phyloP scores from a whole-genome alignment of 1,140 invertebrate species.

The Eupeodes corollae region DNA sequence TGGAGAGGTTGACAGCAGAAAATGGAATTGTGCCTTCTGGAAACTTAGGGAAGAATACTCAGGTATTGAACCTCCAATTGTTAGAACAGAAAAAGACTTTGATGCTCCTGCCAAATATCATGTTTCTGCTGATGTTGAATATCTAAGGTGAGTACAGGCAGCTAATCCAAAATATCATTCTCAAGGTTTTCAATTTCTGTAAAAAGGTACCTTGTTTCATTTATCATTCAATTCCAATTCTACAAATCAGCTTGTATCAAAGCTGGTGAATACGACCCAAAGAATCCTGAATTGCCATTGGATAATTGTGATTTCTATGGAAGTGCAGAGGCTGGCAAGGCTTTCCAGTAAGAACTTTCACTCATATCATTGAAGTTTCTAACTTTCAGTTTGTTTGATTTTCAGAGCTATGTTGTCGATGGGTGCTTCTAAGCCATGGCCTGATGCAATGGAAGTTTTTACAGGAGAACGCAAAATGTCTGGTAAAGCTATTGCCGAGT shows the following conservation, averaged over 20 bases:
- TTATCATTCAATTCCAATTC: conserved; percentile 85
- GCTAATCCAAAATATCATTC: neutral
- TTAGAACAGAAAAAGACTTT: conserved; percentile 67
- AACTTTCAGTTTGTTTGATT: neutral
- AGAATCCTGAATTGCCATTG: conserved; percentile 53
- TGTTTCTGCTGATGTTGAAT: conserved; percentile 69
- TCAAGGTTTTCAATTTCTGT: neutral
- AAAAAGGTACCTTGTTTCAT: conserved; percentile 72
- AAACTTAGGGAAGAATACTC: conserved; percentile 59
- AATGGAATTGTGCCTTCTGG: conserved; percentile 74
- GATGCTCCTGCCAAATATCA: conserved; percentile 80
- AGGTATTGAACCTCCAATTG: conserved; percentile 65
- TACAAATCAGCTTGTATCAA: conserved; percentile 69
- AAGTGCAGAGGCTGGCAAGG: conserved; percentile 62
- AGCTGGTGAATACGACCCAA: conserved; percentile 65
- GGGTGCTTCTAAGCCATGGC: conserved; percentile 73
- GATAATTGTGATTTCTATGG: conserved; percentile 77
- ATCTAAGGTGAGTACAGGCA: conserved; percentile 57
- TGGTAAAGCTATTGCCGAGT: conserved; percentile 60
- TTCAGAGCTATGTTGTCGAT: conserved; percentile 62
- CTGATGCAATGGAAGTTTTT: conserved; percentile 65
- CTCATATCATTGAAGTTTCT: neutral
- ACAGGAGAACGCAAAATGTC: conserved; percentile 66
- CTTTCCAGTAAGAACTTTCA: conserved; percentile 45
- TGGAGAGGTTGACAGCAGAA: conserved; percentile 51